A percentile compares a stretch with the other conserved stretches of the same genome.
These are phyloP conservation scores for Clarias platycephalus DNA, from an alignment of 2,797 vertebrate genomes.

Conservation along the genomic window DNA sequence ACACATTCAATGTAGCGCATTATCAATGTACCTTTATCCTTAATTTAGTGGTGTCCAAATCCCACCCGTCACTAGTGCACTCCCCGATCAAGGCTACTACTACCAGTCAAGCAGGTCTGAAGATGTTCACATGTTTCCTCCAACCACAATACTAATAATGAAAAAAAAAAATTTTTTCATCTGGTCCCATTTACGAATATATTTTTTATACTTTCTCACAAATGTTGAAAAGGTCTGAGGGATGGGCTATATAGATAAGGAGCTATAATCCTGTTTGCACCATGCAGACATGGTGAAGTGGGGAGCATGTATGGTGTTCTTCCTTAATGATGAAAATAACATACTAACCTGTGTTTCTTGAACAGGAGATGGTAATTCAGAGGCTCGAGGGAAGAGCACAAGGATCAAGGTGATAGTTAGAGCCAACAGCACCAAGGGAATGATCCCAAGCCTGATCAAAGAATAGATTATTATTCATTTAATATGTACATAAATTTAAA, in stretches of 20 bases:
- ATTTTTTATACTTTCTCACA: neutral
- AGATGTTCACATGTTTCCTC: too few species aligned
- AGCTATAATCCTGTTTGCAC: neutral
- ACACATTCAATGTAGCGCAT: too few species aligned
- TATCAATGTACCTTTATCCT: too few species aligned
- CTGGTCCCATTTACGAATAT: neutral
- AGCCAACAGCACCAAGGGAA: slow-evolving; percentile 77
- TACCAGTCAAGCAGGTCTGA: too few species aligned
- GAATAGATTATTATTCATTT: slow-evolving; percentile 31
- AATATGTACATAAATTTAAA: slow-evolving; percentile 4
- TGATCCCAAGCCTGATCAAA: slow-evolving; percentile 72
- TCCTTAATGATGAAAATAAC: neutral
- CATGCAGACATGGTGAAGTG: neutral
- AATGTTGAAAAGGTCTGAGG: neutral
- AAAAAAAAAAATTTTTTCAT: too few species aligned
- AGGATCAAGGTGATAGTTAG: slow-evolving; percentile 75
- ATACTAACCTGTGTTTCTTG: slow-evolving; percentile 77
- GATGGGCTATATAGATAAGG: neutral
- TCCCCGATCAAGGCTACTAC: too few species aligned
- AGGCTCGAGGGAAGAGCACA: slow-evolving; percentile 80
- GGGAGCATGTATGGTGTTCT: neutral
- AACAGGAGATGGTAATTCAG: slow-evolving; percentile 70
- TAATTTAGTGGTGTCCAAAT: too few species aligned
- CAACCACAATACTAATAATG: too few species aligned
- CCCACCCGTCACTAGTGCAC: too few species aligned